phyloP scores from a whole-genome alignment of 2,797 vertebrate genomes.

The Orientallactaga sibirica region DNA sequence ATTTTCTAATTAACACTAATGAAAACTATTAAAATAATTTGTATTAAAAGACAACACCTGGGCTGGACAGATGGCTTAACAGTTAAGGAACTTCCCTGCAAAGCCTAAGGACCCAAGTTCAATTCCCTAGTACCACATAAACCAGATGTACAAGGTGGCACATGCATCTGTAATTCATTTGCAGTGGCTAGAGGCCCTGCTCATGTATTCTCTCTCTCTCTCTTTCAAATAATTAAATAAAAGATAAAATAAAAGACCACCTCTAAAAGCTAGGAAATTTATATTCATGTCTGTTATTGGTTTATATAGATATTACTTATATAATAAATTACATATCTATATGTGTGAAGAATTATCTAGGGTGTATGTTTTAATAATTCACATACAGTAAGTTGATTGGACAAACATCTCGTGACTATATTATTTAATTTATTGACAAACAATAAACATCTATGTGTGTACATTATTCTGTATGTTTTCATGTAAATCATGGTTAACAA shows the following conservation, averaged over 20 bases:
- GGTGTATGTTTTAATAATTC: conserved; percentile 13
- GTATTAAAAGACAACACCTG: background rate
- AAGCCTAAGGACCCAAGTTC: too few relatives aligned
- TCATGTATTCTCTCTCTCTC: too few relatives aligned
- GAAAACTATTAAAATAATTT: background rate
- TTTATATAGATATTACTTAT: background rate
- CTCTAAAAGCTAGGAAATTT: background rate
- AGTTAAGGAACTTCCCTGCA: too few relatives aligned
- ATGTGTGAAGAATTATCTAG: background rate
- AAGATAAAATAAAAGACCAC: too few relatives aligned
- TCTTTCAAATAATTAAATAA: too few relatives aligned
- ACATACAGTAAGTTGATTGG: background rate
- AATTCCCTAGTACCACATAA: too few relatives aligned
- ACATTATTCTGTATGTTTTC: background rate
- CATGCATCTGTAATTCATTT: too few relatives aligned
- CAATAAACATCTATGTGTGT: background rate
- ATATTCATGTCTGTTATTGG: too few relatives aligned
- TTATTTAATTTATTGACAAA: conserved; percentile 1
- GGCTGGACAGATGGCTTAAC: too few relatives aligned
- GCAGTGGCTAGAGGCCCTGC: too few relatives aligned
- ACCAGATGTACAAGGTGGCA: too few relatives aligned
- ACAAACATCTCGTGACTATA: background rate
- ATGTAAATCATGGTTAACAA: background rate
- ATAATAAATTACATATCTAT: background rate
- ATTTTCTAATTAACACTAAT: background rate